phyloP scores from a whole-genome alignment of 1,140 invertebrate genomes.

The Oedothorax gibbosus region DNA sequence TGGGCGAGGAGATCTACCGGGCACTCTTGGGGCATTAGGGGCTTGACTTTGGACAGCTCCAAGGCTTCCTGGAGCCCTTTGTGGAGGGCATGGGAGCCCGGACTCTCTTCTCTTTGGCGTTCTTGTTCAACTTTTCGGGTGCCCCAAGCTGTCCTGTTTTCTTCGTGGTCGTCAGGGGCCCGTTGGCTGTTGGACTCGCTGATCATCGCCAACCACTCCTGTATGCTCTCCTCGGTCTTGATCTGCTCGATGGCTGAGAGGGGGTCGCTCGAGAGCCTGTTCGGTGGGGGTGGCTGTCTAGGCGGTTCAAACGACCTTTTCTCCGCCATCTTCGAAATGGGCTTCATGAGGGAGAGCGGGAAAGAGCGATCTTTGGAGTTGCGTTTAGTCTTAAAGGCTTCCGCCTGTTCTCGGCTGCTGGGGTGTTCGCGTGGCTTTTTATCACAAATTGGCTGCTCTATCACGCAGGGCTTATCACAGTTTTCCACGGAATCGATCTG shows the following conservation, averaged over 20 bases:
- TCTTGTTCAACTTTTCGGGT: not conserved
- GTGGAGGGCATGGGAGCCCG: not conserved
- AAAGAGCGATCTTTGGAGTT: conserved; percentile 33
- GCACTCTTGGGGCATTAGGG: not conserved
- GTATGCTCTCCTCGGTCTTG: conserved; percentile 55
- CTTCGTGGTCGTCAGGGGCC: not conserved
- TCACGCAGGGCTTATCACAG: conserved; percentile 50
- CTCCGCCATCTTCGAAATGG: conserved; percentile 24
- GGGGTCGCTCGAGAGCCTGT: not conserved
- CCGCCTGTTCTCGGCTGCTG: not conserved
- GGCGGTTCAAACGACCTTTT: not conserved
- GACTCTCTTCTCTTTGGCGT: not conserved
- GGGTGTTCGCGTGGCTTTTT: not conserved
- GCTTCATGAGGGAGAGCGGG: conserved; percentile 48
- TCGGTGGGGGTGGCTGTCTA: not conserved
- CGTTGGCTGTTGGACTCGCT: not conserved
- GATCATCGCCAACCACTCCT: conserved; percentile 55
- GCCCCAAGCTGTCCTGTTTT: conserved; percentile 22
- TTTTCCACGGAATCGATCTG: conserved; percentile 11
- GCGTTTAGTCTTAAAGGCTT: conserved; percentile 20
- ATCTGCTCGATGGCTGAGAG: conserved; percentile 38
- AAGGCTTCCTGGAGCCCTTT: conserved; percentile 8
- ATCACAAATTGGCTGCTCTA: conserved; percentile 37
- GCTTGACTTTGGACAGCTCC: conserved; percentile 2
- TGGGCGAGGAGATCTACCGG: conserved; percentile 78